Percentiles rank a stretch among this genome's conserved stretches.
Conservation (phyloP, 2,888 invertebrate species). For the Athrips mouffetella region DNA sequence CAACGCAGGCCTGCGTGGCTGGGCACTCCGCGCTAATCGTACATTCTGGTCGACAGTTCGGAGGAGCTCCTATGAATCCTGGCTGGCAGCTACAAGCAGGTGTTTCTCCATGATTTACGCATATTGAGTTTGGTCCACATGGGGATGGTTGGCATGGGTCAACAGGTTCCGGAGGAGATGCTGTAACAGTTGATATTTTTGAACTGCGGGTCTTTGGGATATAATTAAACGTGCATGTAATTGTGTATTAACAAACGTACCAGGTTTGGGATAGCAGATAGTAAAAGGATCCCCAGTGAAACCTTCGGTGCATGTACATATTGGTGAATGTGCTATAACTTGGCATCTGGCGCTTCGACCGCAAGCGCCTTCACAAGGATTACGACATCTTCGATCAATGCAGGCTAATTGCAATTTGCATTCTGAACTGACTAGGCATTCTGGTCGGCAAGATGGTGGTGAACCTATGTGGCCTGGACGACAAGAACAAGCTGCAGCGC, state of each 20-base stretch:
- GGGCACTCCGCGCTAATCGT: conserved; percentile 83
- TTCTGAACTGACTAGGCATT: conserved; percentile 85
- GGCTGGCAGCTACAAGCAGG: conserved; percentile 81
- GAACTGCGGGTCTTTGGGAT: too few relatives aligned
- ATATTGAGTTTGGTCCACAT: conserved; percentile 82
- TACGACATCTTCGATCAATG: conserved; percentile 83
- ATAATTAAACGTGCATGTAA: too few relatives aligned
- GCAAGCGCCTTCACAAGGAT: conserved; percentile 87
- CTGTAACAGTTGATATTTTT: too few relatives aligned
- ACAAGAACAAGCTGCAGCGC: conserved; percentile 84
- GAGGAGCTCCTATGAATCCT: conserved; percentile 80
- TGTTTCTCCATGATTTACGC: conserved; percentile 79
- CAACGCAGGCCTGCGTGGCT: conserved; percentile 80
- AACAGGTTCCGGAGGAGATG: conserved; percentile 36
- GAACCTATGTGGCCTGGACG: conserved; percentile 84
- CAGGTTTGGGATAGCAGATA: conserved; percentile 78
- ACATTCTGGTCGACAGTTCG: conserved; percentile 84
- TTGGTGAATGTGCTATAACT: conserved; percentile 86
- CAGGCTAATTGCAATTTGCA: conserved; percentile 83
- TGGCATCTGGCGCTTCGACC: conserved; percentile 84
- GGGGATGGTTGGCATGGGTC: conserved; percentile 83
- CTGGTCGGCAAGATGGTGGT: conserved; percentile 86
- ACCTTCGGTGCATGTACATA: conserved; percentile 83
- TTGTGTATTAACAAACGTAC: conserved; percentile 47
- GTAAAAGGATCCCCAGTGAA: conserved; percentile 85